Conservation (phyloP, 2,113 vertebrate genomes). For the Psilopogon haemacephalus region DNA sequence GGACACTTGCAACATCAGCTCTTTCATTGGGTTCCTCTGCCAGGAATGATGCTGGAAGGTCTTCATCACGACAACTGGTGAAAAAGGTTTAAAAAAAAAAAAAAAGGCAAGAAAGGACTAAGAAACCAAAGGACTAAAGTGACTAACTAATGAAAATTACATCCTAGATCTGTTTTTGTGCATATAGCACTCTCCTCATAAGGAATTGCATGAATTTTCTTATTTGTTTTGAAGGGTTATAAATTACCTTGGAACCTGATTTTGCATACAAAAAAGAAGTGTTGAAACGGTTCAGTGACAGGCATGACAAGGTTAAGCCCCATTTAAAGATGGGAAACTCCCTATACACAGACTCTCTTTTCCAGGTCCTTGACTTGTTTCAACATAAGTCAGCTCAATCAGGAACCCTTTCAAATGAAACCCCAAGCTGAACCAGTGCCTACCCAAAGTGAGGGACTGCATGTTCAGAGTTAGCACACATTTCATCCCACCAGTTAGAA, state of each 20-base stretch:
- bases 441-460: background rate
- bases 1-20: background rate
- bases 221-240: background rate
- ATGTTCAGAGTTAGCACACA: background rate
- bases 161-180: background rate
- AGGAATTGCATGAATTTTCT: background rate
- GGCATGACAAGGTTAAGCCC: background rate
- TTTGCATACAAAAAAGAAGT: background rate
- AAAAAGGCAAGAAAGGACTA: background rate
- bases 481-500: background rate
- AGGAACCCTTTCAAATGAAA: background rate
- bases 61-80: background rate
- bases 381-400: background rate
- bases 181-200: background rate
- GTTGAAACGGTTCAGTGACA: background rate
- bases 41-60: background rate
- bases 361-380: background rate
- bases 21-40: background rate
- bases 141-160: background rate
- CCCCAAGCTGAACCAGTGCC: background rate
- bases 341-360: background rate
- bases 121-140: background rate
- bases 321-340: background rate
- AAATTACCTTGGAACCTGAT: background rate
- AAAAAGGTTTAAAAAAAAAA: background rate